Evolutionary conservation across 2,888 invertebrate genomes (phyloP).

Genomic region (Smittia aterrima): DNA sequence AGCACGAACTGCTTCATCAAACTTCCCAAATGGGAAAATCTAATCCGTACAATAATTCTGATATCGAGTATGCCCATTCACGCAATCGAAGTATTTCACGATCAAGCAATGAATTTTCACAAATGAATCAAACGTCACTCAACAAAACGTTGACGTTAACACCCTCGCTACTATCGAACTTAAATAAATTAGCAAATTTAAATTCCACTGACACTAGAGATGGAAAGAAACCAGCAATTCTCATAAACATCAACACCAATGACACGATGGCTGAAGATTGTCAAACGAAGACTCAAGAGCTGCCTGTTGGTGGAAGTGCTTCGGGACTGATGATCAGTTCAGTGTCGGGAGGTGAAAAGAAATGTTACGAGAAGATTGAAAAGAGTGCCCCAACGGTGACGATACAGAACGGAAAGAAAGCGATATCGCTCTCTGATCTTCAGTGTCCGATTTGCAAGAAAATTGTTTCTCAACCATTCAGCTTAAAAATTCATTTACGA

Average conservation of each 20-base stretch:
- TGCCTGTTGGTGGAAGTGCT: constrained; percentile 16
- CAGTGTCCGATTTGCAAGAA: constrained; percentile 40
- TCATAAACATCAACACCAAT: constrained; percentile 41
- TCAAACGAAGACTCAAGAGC: constrained; percentile 21
- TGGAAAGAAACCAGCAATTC: constrained; percentile 36
- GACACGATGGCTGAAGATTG: neutral
- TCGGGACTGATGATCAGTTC: constrained; percentile 38
- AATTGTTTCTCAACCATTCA: constrained; percentile 37
- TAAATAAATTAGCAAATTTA: constrained; percentile 33
- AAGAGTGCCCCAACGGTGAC: neutral
- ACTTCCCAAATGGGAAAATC: neutral
- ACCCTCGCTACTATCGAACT: constrained; percentile 35
- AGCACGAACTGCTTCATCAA: constrained; percentile 28
- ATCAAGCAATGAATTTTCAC: neutral
- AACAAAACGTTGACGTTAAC: constrained; percentile 35
- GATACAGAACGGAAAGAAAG: constrained; percentile 39
- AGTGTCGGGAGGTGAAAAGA: constrained; percentile 27
- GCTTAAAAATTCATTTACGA: constrained; percentile 36
- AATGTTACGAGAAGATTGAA: neutral
- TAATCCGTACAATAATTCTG: neutral
- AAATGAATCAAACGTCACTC: neutral
- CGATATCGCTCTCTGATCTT: constrained; percentile 22
- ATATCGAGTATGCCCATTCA: neutral
- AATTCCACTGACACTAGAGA: constrained; percentile 17
- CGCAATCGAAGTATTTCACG: neutral